These are phyloP conservation scores for Callinectes sapidus DNA, from an alignment of 2,888 invertebrate genomes.

Conservation along the genomic window DNA sequence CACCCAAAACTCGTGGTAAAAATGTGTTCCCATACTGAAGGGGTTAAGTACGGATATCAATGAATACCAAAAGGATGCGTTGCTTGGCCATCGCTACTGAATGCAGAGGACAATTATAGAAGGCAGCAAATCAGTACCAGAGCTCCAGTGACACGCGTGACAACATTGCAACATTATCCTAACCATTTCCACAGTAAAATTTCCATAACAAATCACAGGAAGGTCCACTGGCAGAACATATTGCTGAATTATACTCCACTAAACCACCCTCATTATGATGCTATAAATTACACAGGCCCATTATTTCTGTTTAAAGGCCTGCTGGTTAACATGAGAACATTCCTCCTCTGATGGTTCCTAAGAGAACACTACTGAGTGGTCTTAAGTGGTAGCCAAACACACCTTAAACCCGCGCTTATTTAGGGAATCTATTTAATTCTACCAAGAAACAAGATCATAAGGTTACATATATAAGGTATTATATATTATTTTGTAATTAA, in stretches of 20 bases:
- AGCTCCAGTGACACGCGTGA: neutral
- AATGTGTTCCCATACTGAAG: too few relatives aligned
- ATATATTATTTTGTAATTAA: too few relatives aligned
- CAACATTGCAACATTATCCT: neutral
- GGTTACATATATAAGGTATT: too few relatives aligned
- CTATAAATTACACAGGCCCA: neutral
- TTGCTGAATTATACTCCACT: neutral
- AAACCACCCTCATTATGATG: neutral
- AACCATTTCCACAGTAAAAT: neutral
- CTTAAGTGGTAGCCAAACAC: neutral
- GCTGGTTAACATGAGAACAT: neutral
- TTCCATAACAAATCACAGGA: neutral
- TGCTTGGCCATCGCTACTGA: neutral
- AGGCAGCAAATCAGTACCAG: neutral
- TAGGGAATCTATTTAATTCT: too few relatives aligned
- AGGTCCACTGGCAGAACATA: neutral
- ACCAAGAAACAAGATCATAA: too few relatives aligned
- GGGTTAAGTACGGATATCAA: too few relatives aligned
- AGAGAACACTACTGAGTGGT: neutral
- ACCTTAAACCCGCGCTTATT: neutral
- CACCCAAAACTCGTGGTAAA: too few relatives aligned
- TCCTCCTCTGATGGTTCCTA: neutral
- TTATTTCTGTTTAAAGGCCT: slow-evolving; percentile 13
- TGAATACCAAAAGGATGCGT: neutral
- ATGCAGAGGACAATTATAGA: neutral